Base-by-base conservation (phyloP, 2,113 vertebrate species). In the Eulemur macaco region DNA sequence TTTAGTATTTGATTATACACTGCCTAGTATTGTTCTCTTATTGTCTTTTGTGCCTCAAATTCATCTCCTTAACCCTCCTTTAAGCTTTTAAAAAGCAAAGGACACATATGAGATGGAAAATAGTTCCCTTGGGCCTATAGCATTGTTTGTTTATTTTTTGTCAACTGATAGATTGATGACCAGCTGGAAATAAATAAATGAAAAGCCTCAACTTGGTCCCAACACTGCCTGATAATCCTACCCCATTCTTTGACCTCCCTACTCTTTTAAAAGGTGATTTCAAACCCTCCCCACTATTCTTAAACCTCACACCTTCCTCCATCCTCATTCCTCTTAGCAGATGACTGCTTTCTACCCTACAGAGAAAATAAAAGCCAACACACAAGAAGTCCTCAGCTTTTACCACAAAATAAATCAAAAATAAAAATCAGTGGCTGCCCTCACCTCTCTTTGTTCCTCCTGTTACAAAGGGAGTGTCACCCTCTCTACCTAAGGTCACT, bases 131-230 rank as follows among this genome's bases (percentile, higher is more conserved):
- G 50, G 15, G 25, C 1, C 76, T 20, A 45, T 13, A 56, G 9
- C 76, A 81, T 89, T 82, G 4, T 56, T 73, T 42, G 82, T 81
- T 89, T 93, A 88, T 85, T 89, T 89, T 92, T 94, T 6, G 34
- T 58, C 21, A 81, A 92, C 29, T 66, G 11, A 69, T 25, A 64
- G 47, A 71, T 63, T 74, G 56, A 68, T 3, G 5, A 87, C 12
- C 27, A 77, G 82, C 5, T 93, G 34, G 34, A 82, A 95, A 95
- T 23, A 77, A 77, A 60, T 29, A 58, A 20, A 6, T 11, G 11
- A 89, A 84, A 81, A 91, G 3, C 6, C 15, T 60, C 25, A 83
- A 20, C 2, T 5, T 27, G 73, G 17, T 5, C 29, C 56, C 37
- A 80, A 31, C 2, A 42, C 42, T 52, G 31, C 50, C 47, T 45